A percentile compares a stretch with the other conserved stretches of the same genome.
These are phyloP conservation scores for Liodrosophila aerea DNA, from an alignment of 2,888 invertebrate species.

Conservation along the genomic window DNA sequence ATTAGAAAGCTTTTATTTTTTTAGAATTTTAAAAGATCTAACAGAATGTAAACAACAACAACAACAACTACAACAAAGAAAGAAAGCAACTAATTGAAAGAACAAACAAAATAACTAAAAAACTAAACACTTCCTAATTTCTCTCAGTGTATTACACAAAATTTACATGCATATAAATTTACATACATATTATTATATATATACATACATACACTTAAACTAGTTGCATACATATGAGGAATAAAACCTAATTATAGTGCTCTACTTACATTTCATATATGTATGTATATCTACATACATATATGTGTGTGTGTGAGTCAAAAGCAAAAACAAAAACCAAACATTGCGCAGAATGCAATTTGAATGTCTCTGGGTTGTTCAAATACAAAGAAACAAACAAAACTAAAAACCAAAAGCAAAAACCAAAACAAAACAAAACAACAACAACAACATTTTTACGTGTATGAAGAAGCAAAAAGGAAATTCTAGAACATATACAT, in stretches of 20 bases:
- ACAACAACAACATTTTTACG: conserved; percentile 33
- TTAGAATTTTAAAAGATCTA: conserved; percentile 77
- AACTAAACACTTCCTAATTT: conserved; percentile 80
- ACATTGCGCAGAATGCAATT: conserved; percentile 41
- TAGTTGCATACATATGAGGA: conserved; percentile 32
- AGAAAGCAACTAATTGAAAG: conserved; percentile 14
- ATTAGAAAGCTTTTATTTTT: conserved; percentile 80
- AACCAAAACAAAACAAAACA: conserved; percentile 27
- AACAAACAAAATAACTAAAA: conserved; percentile 18
- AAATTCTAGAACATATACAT: conserved; percentile 34
- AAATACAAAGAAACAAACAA: conserved; percentile 27
- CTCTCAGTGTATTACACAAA: conserved; percentile 80
- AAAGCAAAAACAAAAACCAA: conserved; percentile 17
- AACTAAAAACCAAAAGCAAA: conserved; percentile 25
- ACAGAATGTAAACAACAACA: conserved; percentile 20
- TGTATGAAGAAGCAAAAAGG: conserved; percentile 42
- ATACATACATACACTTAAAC: conserved; percentile 19
- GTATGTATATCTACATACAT: conserved; percentile 3
- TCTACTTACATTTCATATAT: conserved; percentile 22
- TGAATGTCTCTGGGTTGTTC: conserved; percentile 53
- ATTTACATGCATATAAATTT: conserved; percentile 41
- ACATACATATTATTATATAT: conserved; percentile 32
- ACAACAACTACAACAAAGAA: conserved; percentile 21
- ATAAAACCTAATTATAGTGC: conserved; percentile 30
- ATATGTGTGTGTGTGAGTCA: conserved; percentile 14